phyloP scores from a whole-genome alignment of 2,797 vertebrate genomes.

The Rhinoraja longicauda region DNA sequence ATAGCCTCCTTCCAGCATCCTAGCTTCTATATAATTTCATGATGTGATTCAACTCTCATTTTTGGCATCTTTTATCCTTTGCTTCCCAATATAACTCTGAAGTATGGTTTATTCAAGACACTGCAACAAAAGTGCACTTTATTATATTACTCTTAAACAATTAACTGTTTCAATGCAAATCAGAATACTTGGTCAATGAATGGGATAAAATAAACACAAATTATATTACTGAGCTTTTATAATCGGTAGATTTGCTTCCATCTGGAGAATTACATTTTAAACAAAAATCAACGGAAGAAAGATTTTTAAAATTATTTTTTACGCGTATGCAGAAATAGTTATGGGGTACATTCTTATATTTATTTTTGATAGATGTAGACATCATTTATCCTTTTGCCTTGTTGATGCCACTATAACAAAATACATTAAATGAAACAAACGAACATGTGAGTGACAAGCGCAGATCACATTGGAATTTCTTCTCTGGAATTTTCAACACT shows the following conservation, averaged over 20 bases:
- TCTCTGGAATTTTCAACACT: background rate
- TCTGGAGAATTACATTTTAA: background rate
- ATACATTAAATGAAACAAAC: background rate
- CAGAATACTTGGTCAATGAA: background rate
- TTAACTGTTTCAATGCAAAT: background rate
- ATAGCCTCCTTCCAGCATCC: background rate
- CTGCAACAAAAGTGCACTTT: background rate
- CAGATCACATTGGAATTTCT: no score
- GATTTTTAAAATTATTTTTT: background rate
- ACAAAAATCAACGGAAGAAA: background rate
- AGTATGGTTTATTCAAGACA: background rate
- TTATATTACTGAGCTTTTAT: background rate
- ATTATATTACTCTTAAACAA: background rate
- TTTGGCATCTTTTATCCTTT: background rate
- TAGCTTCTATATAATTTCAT: background rate
- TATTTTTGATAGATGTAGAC: background rate
- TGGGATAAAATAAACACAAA: background rate
- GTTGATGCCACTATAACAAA: background rate
- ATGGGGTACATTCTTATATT: background rate
- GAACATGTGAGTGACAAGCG: no score
- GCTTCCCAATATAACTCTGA: background rate
- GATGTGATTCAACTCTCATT: background rate
- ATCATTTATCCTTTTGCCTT: background rate
- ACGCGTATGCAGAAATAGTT: background rate
- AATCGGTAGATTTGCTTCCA: background rate